phyloP scores from a whole-genome alignment of 2,113 vertebrate species.

The Salvator merianae region DNA sequence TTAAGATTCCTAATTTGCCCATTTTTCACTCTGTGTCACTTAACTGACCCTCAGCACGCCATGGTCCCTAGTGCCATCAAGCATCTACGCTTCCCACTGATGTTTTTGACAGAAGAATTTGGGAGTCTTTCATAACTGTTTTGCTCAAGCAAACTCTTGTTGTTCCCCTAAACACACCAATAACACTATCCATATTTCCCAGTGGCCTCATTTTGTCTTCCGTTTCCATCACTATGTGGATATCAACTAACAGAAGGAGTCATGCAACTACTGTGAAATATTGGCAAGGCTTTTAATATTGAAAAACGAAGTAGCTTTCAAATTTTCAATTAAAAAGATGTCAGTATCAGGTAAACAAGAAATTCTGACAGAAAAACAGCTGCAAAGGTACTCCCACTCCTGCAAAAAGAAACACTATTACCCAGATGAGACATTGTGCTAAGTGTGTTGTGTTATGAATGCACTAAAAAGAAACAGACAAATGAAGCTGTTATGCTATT shows the following conservation, averaged over 20 bases:
- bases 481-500: conserved; percentile 97
- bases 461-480: conserved; percentile 92
- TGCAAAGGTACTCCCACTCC: conserved; percentile 47
- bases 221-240: neutral
- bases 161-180: neutral
- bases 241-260: neutral
- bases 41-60: neutral
- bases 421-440: conserved; percentile 89
- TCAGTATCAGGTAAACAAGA: neutral
- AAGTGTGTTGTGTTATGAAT: conserved; percentile 89
- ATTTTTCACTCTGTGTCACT: neutral
- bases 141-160: neutral
- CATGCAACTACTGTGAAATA: neutral
- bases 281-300: neutral
- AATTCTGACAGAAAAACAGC: conserved; percentile 72
- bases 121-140: neutral
- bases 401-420: conserved; percentile 48
- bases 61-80: neutral
- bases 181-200: neutral
- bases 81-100: neutral
- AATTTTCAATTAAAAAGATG: neutral
- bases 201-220: neutral
- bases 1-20: too few species aligned
- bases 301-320: neutral
- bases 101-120: neutral